Base-by-base conservation (phyloP, 2,888 invertebrate genomes). In the Ormyrus nitidulus region DNA sequence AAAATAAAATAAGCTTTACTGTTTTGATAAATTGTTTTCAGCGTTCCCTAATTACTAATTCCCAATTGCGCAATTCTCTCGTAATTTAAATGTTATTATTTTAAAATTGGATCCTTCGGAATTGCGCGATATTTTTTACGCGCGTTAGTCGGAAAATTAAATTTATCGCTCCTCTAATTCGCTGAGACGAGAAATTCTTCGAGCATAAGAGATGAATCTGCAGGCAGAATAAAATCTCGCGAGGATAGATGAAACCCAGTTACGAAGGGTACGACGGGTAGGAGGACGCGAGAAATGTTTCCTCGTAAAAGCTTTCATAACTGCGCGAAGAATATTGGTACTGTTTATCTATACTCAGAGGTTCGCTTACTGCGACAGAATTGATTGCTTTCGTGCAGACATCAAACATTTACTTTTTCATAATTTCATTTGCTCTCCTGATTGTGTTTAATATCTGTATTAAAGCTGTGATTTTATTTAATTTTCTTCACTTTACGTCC, bases 101-200 rank as follows among this genome's bases (percentile, higher is more conserved):
- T 62, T 46, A 13, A 11, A 10, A 4, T 10, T 9, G 46, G 11
- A 11, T 62, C 44, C 46, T 62, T 48, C n/a, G 11, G 11, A 62
- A 46, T 5, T 10, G 10, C 5, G 13, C 49, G 65, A 49, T 69
- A 69, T 69, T 58, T 69, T 69, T 53, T 58, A 48, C 9, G 48
- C 13, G 46, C 34, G 56, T 13, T 58, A 10, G 58, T 49, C 46
- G 19, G 54, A 58, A 58, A 58, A 69, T 48, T 44, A 69, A 58
- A 69, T 56, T 58, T 58, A 69, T 58, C 46, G 69, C 58, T 48
- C 8, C 69, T 69, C 69, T 69, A 69, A 69, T 69, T 69, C 69
- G 48, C 69, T n/a, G 58, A 46, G 69, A 69, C 69, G 69, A 69
- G 69, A 69, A 69, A 69, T 69, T 69, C 69, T 69, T 69, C 58